phyloP scores from a whole-genome alignment of 37 sponge, comb jelly and placozoan genomes.

The Spongilla lacustris region DNA sequence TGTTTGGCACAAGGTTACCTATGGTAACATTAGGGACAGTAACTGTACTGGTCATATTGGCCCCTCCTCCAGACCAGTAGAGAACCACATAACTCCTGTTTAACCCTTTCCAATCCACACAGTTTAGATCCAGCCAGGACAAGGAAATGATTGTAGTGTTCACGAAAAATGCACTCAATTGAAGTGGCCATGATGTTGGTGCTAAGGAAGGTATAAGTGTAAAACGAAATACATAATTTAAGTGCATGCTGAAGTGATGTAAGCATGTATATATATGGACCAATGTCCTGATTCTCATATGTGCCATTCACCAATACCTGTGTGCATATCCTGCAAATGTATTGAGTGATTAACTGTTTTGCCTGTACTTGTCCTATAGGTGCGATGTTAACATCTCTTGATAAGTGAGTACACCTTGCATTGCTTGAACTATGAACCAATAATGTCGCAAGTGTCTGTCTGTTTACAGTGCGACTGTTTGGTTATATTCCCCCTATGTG shows the following conservation, averaged over 20 bases:
- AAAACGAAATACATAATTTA: not conserved
- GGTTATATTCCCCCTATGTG: too few species aligned
- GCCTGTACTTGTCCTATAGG: too few species aligned
- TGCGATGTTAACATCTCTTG: too few species aligned
- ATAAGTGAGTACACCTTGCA: too few species aligned
- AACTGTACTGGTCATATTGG: not conserved
- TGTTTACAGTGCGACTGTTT: too few species aligned
- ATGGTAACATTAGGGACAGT: slow-evolving; percentile 1
- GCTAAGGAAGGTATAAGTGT: not conserved
- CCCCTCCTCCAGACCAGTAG: not conserved
- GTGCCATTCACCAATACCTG: too few species aligned
- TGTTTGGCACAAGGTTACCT: not conserved
- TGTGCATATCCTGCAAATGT: too few species aligned
- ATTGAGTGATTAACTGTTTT: too few species aligned
- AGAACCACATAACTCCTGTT: not conserved
- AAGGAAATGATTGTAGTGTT: not conserved
- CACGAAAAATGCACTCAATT: not conserved
- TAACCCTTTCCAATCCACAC: not conserved
- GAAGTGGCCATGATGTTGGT: not conserved
- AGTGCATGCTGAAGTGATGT: not conserved
- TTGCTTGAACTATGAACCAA: too few species aligned
- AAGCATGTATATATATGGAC: not conserved
- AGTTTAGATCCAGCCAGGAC: not conserved
- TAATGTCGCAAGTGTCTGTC: too few species aligned
- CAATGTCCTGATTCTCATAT: too few species aligned